Conservation (phyloP, 2,888 invertebrate species). For the Hyalella azteca region DNA sequence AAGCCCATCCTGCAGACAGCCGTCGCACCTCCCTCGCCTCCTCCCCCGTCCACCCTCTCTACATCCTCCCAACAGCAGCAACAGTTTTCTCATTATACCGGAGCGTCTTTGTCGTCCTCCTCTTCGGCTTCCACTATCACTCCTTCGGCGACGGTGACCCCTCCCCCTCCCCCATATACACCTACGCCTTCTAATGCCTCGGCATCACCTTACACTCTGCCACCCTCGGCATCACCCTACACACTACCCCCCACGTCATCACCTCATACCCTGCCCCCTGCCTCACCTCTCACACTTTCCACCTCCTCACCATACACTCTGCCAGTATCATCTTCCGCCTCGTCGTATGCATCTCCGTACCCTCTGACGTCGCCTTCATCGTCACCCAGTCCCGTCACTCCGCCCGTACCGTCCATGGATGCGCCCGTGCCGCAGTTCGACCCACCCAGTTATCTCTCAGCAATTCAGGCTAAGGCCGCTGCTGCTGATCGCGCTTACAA, state of each 20-base stretch:
- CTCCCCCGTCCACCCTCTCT: slow-evolving; percentile 60
- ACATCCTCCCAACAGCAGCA: slow-evolving; percentile 43
- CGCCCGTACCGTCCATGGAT: background rate
- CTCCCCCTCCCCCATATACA: slow-evolving; percentile 45
- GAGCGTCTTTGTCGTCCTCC: slow-evolving; percentile 59
- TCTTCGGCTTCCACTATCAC: slow-evolving; percentile 61
- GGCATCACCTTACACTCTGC: no score
- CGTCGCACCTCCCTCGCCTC: slow-evolving; percentile 74
- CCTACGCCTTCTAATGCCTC: slow-evolving; percentile 36
- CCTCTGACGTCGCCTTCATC: slow-evolving; percentile 61
- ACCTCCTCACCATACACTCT: slow-evolving; percentile 12
- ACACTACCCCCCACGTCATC: slow-evolving; percentile 58
- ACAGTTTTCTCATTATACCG: slow-evolving; percentile 39
- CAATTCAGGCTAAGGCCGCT: slow-evolving; percentile 81
- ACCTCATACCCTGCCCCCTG: background rate
- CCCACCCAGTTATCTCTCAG: slow-evolving; percentile 89
- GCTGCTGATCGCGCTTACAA: slow-evolving; percentile 63
- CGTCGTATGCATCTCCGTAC: slow-evolving; percentile 61
- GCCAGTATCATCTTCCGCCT: slow-evolving; percentile 62
- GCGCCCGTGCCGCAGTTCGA: slow-evolving; percentile 72
- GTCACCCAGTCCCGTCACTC: slow-evolving; percentile 40
- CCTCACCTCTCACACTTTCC: slow-evolving; percentile 39
- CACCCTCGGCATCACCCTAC: slow-evolving; percentile 26
- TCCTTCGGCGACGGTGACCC: slow-evolving; percentile 63
- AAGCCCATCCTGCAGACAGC: slow-evolving; percentile 95